These are phyloP conservation scores for Lithobius niger DNA, from an alignment of 1,140 invertebrate genomes.

Conservation along the genomic window DNA sequence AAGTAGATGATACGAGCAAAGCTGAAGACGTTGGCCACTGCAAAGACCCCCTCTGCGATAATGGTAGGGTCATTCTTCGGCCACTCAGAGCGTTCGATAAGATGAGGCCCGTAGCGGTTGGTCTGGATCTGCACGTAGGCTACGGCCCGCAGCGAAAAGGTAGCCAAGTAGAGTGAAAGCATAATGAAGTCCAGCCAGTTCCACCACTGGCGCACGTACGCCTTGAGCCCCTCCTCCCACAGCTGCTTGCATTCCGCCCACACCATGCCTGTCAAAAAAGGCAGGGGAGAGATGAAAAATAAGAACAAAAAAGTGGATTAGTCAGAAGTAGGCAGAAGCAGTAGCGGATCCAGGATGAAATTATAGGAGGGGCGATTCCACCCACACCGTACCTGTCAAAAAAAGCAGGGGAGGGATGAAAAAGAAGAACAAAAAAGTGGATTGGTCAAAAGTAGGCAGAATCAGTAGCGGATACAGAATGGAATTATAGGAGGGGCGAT, in stretches of 20 bases:
- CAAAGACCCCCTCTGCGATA: slow-evolving; percentile 43
- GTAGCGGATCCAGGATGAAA: too few relatives aligned
- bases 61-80: slow-evolving; percentile 43
- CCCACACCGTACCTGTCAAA: too few relatives aligned
- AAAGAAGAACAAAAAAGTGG: too few relatives aligned
- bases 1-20: slow-evolving; percentile 44
- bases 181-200: slow-evolving; percentile 45
- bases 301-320: too few relatives aligned
- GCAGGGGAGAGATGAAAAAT: too few relatives aligned
- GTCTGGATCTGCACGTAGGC: slow-evolving; percentile 36
- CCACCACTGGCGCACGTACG: slow-evolving; percentile 44
- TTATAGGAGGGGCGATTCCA: too few relatives aligned
- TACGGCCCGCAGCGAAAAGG: slow-evolving; percentile 38
- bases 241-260: slow-evolving; percentile 46
- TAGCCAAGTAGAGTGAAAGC: slow-evolving; percentile 43
- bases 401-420: too few relatives aligned
- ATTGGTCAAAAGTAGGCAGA: too few relatives aligned
- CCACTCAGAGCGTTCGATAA: slow-evolving; percentile 35
- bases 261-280: slow-evolving; percentile 32
- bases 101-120: slow-evolving; percentile 14
- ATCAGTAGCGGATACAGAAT: too few relatives aligned
- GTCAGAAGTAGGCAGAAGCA: too few relatives aligned
- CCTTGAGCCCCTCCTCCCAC: slow-evolving; percentile 41
- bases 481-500: too few relatives aligned
- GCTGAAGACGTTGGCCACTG: slow-evolving; percentile 44